Evolutionary conservation across 2,888 invertebrate genomes (phyloP).

Genomic region (Ariolimax columbianus): DNA sequence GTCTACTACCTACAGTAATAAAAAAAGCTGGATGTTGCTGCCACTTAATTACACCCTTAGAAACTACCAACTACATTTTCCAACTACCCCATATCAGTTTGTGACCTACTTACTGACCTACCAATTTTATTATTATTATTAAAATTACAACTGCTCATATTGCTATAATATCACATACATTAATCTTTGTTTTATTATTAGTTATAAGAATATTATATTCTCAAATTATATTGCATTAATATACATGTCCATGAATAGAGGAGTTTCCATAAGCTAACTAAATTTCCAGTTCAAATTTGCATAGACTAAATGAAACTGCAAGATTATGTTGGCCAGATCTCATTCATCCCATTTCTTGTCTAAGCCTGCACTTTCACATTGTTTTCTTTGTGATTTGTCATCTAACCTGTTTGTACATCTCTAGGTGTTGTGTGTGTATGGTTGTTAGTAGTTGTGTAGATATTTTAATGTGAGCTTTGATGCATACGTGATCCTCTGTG

Average conservation of each 20-base stretch:
- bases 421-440: not conserved
- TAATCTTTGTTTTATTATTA: too few species aligned
- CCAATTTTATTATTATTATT: not conserved
- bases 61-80: too few species aligned
- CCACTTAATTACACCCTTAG: too few species aligned
- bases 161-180: too few species aligned
- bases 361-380: not conserved
- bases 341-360: not conserved
- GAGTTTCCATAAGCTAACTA: not conserved
- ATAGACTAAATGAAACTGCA: not conserved
- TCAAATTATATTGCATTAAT: not conserved
- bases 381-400: not conserved
- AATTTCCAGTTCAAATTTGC: not conserved
- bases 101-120: too few species aligned
- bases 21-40: too few species aligned
- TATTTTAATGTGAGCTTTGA: too few species aligned
- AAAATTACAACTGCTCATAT: not conserved
- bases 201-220: not conserved
- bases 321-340: not conserved
- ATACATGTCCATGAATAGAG: constrained; percentile 3
- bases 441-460: not conserved
- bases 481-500: too few species aligned
- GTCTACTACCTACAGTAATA: too few species aligned
- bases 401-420: not conserved
- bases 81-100: too few species aligned